These are phyloP conservation scores for Microcebus tavaratra DNA, from an alignment of 2,113 vertebrate genomes.

Conservation along the genomic window DNA sequence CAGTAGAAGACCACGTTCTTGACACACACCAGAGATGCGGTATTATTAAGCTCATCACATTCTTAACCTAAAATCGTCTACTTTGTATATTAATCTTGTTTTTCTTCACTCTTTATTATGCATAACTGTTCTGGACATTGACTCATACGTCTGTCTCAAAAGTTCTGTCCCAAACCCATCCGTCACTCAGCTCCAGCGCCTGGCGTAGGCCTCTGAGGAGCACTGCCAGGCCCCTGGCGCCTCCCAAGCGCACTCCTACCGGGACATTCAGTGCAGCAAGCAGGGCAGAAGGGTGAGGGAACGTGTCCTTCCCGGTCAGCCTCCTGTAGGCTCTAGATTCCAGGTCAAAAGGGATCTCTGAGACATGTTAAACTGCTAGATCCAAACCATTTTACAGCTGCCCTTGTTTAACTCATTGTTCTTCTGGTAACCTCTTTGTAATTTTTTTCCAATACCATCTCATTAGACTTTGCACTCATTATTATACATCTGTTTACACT, in stretches of 20 bases:
- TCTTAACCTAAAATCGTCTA: neutral
- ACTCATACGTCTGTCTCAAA: neutral
- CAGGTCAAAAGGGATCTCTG: neutral
- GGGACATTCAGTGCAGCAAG: neutral
- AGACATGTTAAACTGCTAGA: neutral
- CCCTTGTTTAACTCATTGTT: neutral
- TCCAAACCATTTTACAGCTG: neutral
- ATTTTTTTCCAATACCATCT: neutral
- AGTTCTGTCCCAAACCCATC: neutral
- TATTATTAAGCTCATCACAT: neutral
- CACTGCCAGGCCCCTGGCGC: neutral
- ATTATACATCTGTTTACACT: neutral
- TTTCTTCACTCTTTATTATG: neutral
- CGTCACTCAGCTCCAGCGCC: too few species aligned
- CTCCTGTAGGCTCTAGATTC: neutral
- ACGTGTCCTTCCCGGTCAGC: neutral
- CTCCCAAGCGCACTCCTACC: too few species aligned
- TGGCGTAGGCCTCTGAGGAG: too few species aligned
- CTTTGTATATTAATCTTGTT: neutral
- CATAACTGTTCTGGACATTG: neutral
- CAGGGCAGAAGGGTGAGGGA: neutral
- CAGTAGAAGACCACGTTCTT: too few species aligned
- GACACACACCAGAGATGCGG: neutral
- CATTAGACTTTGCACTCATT: neutral
- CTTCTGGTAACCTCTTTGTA: neutral